phyloP scores from a whole-genome alignment of 2,888 invertebrate species.

The Noctuana brunneofusca region DNA sequence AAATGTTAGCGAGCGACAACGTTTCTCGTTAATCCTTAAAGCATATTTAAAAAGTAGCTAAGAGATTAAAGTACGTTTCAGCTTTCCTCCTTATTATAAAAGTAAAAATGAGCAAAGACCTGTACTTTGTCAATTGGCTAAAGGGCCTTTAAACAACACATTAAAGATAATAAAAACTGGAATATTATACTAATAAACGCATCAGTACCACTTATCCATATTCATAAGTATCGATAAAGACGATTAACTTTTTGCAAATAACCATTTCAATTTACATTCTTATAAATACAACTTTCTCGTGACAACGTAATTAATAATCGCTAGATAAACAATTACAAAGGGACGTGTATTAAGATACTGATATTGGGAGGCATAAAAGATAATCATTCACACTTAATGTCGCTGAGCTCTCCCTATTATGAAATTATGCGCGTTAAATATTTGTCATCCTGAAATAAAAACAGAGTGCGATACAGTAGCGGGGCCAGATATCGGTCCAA shows the following conservation, averaged over 20 bases:
- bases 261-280: no score
- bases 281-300: neutral
- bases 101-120: slow-evolving; percentile 6
- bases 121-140: neutral
- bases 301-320: neutral
- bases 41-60: slow-evolving; percentile 31
- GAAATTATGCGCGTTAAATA: slow-evolving; percentile 53
- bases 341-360: slow-evolving; percentile 1
- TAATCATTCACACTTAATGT: slow-evolving; percentile 29
- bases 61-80: slow-evolving; percentile 24
- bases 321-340: neutral
- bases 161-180: no score
- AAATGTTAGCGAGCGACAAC: slow-evolving; percentile 30
- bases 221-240: neutral
- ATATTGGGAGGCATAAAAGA: slow-evolving; percentile 4
- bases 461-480: slow-evolving; percentile 42
- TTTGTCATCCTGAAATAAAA: slow-evolving; percentile 52
- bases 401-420: slow-evolving; percentile 41
- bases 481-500: slow-evolving; percentile 58
- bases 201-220: neutral
- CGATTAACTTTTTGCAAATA: neutral
- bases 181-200: no score
- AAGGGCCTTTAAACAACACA: no score
- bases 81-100: neutral
- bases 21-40: slow-evolving; percentile 31